Evolutionary conservation across 1,140 invertebrate genomes (phyloP), one percentile per base, ranked within the genome.

Genomic region (Danaus plexippus): DNA sequence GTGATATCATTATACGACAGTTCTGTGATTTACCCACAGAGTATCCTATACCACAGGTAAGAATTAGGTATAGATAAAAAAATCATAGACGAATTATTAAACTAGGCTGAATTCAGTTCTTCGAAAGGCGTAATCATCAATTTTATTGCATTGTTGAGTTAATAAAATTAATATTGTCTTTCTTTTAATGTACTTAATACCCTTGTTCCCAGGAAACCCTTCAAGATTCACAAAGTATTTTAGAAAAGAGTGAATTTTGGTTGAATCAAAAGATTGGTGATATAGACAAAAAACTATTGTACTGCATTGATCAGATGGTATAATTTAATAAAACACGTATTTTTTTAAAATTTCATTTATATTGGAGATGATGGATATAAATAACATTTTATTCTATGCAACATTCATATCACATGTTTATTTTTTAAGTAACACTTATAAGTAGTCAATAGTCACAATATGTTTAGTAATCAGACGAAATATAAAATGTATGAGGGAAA

Each of bases 21-120:
- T 87, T 82, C 44, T 88, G 87, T 49, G 64, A 73, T 11, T 11
- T 62, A 11, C 89, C 90, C 9, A 89, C 90, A 0, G 61, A 73
- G 18, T 90, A 89, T 78, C 87, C 89, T 1, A 90, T 92, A 63
- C 87, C 80, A 47, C 54, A 59, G 64, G 89, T 91, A 80, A 79
- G 71, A 70, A n/a, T 44, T 41, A 45, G 1, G 22, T 43, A 13
- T 2, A 32, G 7, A 45, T 40, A 47, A 45, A 18, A n/a, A 43
- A 50, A n/a, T 52, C 3, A 10, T 43, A 12, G 11, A 11, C 46
- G 15, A 1, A 43, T 44, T 13, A 7, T 32, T 32, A 32, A 32
- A 32, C 22, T 32, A 32, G 2, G 7, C 2, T 32, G 22, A 32
- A 32, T 32, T 32, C 18, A 32, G 0, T 32, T 4, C 2, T 6